These are phyloP conservation scores for Mastomys coucha DNA, from an alignment of 2,113 vertebrate species.

Conservation along the genomic window DNA sequence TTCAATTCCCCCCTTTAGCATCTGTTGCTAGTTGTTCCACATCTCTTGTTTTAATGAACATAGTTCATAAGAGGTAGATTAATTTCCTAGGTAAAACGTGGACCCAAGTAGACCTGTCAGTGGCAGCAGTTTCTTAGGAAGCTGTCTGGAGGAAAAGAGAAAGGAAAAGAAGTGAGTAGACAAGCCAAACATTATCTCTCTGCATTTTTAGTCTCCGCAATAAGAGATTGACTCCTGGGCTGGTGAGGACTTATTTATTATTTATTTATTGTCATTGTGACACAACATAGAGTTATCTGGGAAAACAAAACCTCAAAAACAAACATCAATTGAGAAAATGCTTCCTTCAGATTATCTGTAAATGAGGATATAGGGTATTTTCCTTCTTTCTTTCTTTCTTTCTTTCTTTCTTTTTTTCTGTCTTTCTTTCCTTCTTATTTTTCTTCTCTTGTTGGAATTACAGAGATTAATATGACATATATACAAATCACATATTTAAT, in stretches of 20 bases:
- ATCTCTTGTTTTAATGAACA: neutral
- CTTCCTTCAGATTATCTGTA: neutral
- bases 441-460: neutral
- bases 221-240: neutral
- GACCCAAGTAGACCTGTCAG: neutral
- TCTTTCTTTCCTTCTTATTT: no score
- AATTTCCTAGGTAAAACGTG: neutral
- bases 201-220: neutral
- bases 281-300: neutral
- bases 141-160: neutral
- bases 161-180: neutral
- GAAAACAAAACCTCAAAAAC: neutral
- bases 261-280: neutral
- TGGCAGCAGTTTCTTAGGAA: neutral
- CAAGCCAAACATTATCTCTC: neutral
- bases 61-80: neutral
- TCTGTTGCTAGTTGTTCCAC: neutral
- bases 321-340: neutral
- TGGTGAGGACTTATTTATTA: neutral
- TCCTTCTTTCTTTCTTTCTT: no score
- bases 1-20: neutral
- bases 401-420: no score
- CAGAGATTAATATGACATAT: neutral
- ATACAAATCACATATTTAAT: neutral
- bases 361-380: no score